Percentiles rank a stretch among this genome's conserved stretches.
phyloP scores from a whole-genome alignment of 1,140 invertebrate species.

The Carposina sasakii region DNA sequence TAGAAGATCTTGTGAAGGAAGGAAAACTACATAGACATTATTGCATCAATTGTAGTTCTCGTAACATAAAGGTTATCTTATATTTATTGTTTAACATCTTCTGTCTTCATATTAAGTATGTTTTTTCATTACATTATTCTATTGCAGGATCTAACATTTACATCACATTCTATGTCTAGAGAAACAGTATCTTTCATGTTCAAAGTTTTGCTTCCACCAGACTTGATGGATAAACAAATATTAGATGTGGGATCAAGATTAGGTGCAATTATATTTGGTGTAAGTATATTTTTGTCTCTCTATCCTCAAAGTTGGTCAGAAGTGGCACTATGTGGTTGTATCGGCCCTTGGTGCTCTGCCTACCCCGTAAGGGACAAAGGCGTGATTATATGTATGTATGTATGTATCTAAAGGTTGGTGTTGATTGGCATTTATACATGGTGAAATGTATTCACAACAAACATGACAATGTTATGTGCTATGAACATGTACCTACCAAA shows the following conservation, averaged over 20 bases:
- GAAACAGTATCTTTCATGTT: slow-evolving; percentile 77
- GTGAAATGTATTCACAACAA: no score
- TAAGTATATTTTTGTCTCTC: slow-evolving; percentile 52
- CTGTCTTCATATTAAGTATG: slow-evolving; percentile 9
- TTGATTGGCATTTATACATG: no score
- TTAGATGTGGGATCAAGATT: slow-evolving; percentile 82
- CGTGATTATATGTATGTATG: no score
- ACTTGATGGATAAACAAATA: slow-evolving; percentile 74
- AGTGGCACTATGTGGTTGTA: no score
- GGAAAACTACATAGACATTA: slow-evolving; percentile 77
- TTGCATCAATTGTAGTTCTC: slow-evolving; percentile 77
- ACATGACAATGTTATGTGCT: no score
- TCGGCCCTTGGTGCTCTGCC: no score
- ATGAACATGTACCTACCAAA: no score
- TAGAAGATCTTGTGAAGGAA: slow-evolving; percentile 76
- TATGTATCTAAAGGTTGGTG: no score
- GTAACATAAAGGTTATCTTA: slow-evolving; percentile 63
- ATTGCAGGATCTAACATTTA: slow-evolving; percentile 72
- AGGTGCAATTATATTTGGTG: slow-evolving; percentile 80
- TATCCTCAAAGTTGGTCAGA: no score
- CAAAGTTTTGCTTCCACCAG: slow-evolving; percentile 74
- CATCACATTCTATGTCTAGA: slow-evolving; percentile 80
- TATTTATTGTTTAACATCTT: slow-evolving; percentile 1
- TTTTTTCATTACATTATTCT: slow-evolving; percentile 13
- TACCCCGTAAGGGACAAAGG: no score